These are phyloP conservation scores for Thumatha senex DNA, from an alignment of 2,888 invertebrate genomes.

Conservation along the genomic window DNA sequence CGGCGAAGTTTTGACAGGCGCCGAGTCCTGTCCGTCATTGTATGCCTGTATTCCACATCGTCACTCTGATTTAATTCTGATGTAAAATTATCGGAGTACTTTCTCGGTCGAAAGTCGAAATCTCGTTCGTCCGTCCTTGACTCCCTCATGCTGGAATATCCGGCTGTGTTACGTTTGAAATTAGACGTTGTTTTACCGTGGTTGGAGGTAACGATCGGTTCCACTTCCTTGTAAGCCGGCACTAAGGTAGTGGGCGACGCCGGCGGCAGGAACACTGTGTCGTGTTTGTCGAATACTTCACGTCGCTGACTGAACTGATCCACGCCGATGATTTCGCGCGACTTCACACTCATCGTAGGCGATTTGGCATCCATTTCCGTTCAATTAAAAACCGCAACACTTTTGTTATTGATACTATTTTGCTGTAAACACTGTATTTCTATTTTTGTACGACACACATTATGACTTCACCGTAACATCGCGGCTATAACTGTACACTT, in stretches of 20 bases:
- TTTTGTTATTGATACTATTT: constrained; percentile 79
- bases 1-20: constrained; percentile 71
- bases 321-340: constrained; percentile 77
- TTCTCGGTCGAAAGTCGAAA: constrained; percentile 70
- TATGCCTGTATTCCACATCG: constrained; percentile 72
- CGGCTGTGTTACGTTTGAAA: constrained; percentile 72
- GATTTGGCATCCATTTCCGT: constrained; percentile 79
- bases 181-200: constrained; percentile 74
- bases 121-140: constrained; percentile 63
- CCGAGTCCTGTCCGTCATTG: constrained; percentile 71
- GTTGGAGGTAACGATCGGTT: constrained; percentile 72
- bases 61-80: constrained; percentile 74
- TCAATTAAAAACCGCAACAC: constrained; percentile 81
- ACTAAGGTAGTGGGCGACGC: constrained; percentile 57
- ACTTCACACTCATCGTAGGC: constrained; percentile 76
- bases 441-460: constrained; percentile 79
- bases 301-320: constrained; percentile 80
- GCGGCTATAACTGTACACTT: constrained; percentile 70
- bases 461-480: constrained; percentile 81
- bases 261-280: constrained; percentile 75
- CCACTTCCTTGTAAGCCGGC: constrained; percentile 60
- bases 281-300: constrained; percentile 79
- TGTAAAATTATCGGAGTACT: constrained; percentile 76
- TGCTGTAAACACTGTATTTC: constrained; percentile 78
- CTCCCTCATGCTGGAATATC: constrained; percentile 78